phyloP scores from a whole-genome alignment of 2,888 invertebrate species.

The Linnaemya tessellans region DNA sequence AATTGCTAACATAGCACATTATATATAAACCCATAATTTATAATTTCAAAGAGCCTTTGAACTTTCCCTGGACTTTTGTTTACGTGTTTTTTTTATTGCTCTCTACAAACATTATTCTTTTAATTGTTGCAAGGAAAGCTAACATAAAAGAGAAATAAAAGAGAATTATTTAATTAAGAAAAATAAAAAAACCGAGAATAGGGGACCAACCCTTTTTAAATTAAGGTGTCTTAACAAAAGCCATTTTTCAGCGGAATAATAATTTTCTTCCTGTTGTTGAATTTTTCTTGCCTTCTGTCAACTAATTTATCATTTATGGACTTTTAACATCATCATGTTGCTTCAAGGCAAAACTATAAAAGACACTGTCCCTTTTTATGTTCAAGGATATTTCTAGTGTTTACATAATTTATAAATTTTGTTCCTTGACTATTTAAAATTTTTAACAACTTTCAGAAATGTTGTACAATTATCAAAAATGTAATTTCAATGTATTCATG shows the following conservation, averaged over 20 bases:
- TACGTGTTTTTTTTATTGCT: not conserved
- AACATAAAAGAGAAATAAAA: not conserved
- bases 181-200: too few species aligned
- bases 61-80: not conserved
- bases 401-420: too few species aligned
- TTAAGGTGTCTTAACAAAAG: not conserved
- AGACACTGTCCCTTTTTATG: too few species aligned
- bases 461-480: not conserved
- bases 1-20: slow-evolving; percentile 14
- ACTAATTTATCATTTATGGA: not conserved
- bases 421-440: not conserved
- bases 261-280: not conserved
- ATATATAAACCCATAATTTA: slow-evolving; percentile 14
- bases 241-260: not conserved
- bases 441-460: not conserved
- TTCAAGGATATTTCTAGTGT: too few species aligned
- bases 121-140: not conserved
- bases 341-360: not conserved
- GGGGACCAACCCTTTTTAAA: not conserved
- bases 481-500: too few species aligned
- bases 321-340: not conserved
- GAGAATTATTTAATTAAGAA: not conserved
- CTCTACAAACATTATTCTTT: slow-evolving; percentile 20
- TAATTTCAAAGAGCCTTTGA: slow-evolving; percentile 8
- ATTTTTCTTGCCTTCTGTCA: not conserved